Percentiles rank a stretch among this genome's conserved stretches.
These are phyloP conservation scores for Alca torda DNA, from an alignment of 2,797 vertebrate genomes.

Conservation along the genomic window DNA sequence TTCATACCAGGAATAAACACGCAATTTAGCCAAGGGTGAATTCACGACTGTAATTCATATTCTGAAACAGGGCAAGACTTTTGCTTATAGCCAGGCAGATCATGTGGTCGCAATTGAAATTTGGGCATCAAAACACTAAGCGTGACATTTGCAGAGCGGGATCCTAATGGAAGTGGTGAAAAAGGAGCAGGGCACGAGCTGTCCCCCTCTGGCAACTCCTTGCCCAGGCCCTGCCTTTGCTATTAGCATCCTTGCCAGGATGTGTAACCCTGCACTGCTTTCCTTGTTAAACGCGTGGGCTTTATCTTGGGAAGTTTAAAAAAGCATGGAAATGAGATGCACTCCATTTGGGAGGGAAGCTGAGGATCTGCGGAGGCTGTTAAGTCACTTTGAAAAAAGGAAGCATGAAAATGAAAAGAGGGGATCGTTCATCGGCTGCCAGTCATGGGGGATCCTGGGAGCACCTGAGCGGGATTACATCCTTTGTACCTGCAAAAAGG, in stretches of 20 bases:
- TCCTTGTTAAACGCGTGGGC: background rate
- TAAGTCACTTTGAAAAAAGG: constrained; percentile 35
- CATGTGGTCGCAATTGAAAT: background rate
- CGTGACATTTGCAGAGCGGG: background rate
- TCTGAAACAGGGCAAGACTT: background rate
- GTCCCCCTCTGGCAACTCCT: background rate
- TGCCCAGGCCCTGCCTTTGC: background rate
- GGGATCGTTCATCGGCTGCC: background rate
- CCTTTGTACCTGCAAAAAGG: background rate
- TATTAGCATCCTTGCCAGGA: background rate
- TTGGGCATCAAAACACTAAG: background rate
- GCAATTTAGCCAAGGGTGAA: constrained; percentile 17
- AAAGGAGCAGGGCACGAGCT: background rate
- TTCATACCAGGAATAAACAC: constrained; percentile 18
- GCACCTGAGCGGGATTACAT: background rate
- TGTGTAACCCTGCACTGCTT: background rate
- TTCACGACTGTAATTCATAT: background rate
- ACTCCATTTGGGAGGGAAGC: background rate
- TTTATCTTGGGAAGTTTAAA: constrained; percentile 24
- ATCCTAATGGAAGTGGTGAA: background rate
- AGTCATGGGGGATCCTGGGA: background rate
- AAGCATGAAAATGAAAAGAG: background rate
- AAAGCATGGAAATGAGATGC: constrained; percentile 10
- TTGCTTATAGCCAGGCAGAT: background rate
- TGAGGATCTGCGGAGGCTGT: constrained; percentile 14